Evolutionary conservation across 1,140 invertebrate species (phyloP).

Genomic region (Helicorthomorpha holstii): DNA sequence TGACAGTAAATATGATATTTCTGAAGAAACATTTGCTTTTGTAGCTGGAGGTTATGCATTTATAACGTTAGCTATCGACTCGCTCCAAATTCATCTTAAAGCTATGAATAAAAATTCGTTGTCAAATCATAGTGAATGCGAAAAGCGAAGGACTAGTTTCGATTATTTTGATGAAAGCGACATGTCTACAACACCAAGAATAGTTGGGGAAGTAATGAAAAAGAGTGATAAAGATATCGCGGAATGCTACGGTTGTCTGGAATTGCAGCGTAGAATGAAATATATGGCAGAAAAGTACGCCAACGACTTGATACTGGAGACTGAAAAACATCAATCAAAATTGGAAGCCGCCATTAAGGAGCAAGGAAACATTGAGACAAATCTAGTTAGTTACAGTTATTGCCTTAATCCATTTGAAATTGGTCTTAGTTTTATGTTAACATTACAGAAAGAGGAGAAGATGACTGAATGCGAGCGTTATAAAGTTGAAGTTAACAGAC

Average conservation of each 20-base stretch:
- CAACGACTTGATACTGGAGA: background rate
- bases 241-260: background rate
- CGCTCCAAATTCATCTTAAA: no score
- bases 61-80: no score
- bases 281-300: background rate
- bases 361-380: background rate
- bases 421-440: no score
- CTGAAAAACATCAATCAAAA: background rate
- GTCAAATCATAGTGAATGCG: no score
- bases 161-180: no score
- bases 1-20: no score
- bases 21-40: no score
- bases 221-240: background rate
- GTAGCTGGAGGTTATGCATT: no score
- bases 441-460: conserved; percentile 7
- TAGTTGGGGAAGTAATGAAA: background rate
- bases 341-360: background rate
- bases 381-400: background rate
- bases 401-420: no score
- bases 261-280: background rate
- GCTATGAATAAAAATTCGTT: no score
- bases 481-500: conserved; percentile 11
- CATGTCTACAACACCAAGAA: no score
- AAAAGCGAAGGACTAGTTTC: no score
- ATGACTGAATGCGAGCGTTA: conserved; percentile 10